Evolutionary conservation across 2,888 invertebrate genomes (phyloP).

Genomic region (Dicycla oo): DNA sequence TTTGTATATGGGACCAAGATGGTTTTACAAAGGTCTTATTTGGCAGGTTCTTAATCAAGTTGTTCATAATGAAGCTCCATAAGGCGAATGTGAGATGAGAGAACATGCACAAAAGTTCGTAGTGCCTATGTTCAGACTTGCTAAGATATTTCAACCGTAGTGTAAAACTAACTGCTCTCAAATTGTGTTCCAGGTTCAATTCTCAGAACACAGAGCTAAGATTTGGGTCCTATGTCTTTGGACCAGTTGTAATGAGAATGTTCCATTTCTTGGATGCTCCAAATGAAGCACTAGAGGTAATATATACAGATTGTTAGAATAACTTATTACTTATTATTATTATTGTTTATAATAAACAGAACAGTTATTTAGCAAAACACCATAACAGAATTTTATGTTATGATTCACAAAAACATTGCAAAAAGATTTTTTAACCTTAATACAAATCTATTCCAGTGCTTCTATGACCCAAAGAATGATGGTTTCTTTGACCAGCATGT

Average conservation of each 20-base stretch:
- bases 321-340: not conserved
- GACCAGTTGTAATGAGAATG: conserved; percentile 95
- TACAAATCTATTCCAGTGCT: conserved; percentile 85
- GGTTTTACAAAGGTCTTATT: no score
- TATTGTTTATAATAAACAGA: not conserved
- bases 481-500: conserved; percentile 94
- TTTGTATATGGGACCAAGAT: no score
- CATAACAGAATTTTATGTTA: not conserved
- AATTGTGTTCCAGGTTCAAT: conserved; percentile 90
- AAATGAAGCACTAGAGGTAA: conserved; percentile 91
- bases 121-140: no score
- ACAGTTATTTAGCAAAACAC: not conserved
- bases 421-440: not conserved
- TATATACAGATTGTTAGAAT: not conserved
- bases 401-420: not conserved
- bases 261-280: conserved; percentile 93
- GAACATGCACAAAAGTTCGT: no score
- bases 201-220: conserved; percentile 92
- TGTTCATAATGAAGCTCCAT: no score
- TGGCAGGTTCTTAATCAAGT: no score
- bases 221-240: conserved; percentile 95
- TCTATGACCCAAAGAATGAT: conserved; percentile 90
- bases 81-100: no score
- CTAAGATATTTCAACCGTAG: no score
- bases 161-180: not conserved